Percentiles rank a stretch among this genome's conserved stretches.
These are phyloP conservation scores for Spisula subtruncata DNA, from an alignment of 2,888 invertebrate species.

Conservation along the genomic window DNA sequence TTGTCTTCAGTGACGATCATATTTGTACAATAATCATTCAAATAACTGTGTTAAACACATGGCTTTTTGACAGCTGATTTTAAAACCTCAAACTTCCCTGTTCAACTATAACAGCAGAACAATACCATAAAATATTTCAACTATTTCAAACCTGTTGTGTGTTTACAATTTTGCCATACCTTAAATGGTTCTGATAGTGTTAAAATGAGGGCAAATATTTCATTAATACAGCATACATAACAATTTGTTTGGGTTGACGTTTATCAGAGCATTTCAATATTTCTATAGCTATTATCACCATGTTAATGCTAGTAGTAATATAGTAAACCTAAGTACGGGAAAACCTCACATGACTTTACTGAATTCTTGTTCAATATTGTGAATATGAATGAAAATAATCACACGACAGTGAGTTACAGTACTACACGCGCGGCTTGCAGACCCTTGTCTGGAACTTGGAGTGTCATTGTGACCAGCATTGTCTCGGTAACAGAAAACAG, in stretches of 20 bases:
- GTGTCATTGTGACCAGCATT: too few relatives aligned
- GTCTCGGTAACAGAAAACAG: too few relatives aligned
- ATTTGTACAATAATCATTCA: background rate
- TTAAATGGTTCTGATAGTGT: constrained; percentile 25
- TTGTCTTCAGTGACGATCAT: background rate
- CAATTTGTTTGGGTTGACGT: constrained; percentile 40
- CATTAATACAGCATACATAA: constrained; percentile 29
- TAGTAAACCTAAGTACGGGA: background rate
- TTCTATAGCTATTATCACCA: too few relatives aligned
- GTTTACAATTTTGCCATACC: background rate
- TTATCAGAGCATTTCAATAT: constrained; percentile 31
- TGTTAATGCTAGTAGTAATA: background rate
- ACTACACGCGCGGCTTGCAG: too few relatives aligned
- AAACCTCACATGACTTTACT: background rate
- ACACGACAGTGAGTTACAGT: too few relatives aligned
- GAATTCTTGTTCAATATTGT: too few relatives aligned
- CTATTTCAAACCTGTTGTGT: background rate
- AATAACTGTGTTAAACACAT: background rate
- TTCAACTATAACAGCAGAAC: background rate
- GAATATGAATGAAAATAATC: too few relatives aligned
- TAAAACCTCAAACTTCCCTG: background rate
- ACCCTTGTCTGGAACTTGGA: too few relatives aligned
- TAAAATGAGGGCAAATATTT: constrained; percentile 30
- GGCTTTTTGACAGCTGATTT: background rate
- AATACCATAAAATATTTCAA: constrained; percentile 2